These are phyloP conservation scores for Eudyptes chrysolophus DNA, from an alignment of 2,113 vertebrate species.

Conservation along the genomic window DNA sequence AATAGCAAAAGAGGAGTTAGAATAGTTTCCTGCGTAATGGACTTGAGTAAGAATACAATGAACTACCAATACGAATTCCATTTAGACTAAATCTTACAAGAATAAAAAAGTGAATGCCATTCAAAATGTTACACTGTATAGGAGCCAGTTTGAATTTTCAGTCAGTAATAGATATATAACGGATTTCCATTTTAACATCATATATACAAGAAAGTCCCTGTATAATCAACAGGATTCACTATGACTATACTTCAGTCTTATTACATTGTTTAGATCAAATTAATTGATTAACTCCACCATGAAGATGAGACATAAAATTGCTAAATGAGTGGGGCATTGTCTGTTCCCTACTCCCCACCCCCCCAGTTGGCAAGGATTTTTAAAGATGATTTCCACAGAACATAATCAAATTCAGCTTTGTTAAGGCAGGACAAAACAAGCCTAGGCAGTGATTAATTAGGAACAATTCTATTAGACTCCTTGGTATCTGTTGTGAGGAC, in stretches of 20 bases:
- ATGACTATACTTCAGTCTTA: neutral
- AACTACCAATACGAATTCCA: neutral
- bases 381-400: neutral
- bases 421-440: neutral
- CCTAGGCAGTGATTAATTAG: neutral
- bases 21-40: neutral
- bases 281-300: neutral
- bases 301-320: neutral
- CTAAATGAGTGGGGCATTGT: rapidly evolving
- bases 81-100: neutral
- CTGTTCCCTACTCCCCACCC: neutral
- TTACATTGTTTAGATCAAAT: neutral
- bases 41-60: neutral
- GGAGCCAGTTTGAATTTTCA: neutral
- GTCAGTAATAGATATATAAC: neutral
- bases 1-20: neutral
- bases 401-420: neutral
- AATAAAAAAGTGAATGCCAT: neutral
- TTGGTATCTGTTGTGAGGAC: neutral
- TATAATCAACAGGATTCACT: neutral
- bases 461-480: neutral
- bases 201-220: neutral
- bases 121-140: neutral
- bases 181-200: neutral
- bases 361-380: neutral